Percentiles rank a stretch among this genome's conserved stretches.
Evolutionary conservation across 1,140 invertebrate genomes (phyloP).

Genomic region (Macrobrachium nipponense): DNA sequence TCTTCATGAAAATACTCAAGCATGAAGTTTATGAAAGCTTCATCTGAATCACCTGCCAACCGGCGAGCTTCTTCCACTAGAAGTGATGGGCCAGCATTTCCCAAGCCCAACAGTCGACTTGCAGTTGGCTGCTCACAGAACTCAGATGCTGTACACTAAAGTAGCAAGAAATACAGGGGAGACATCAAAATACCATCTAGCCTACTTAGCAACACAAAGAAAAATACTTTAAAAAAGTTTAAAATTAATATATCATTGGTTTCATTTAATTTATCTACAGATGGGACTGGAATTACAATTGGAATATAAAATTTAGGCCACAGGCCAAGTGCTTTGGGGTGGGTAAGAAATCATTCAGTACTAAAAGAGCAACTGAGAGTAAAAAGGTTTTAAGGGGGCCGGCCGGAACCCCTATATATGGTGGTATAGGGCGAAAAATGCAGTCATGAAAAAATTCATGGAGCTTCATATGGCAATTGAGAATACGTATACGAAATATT

Average conservation of each 20-base stretch:
- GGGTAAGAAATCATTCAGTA: no score
- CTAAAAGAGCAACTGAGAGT: no score
- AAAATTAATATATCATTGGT: slow-evolving; percentile 12
- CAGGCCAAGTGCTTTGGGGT: no score
- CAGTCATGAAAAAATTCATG: no score
- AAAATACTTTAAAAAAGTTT: no score
- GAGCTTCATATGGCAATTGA: no score
- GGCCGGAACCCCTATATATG: no score
- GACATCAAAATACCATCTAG: not conserved
- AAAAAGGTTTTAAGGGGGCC: no score
- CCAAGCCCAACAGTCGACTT: slow-evolving; percentile 73
- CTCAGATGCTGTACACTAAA: slow-evolving; percentile 69
- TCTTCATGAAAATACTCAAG: slow-evolving; percentile 30
- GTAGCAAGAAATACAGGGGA: not conserved
- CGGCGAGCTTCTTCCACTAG: slow-evolving; percentile 69
- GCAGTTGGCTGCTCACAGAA: slow-evolving; percentile 73
- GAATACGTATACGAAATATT: no score
- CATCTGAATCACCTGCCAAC: slow-evolving; percentile 16
- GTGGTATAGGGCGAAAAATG: no score
- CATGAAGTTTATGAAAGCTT: slow-evolving; percentile 36
- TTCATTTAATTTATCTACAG: slow-evolving; percentile 5
- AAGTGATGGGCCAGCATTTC: slow-evolving; percentile 68
- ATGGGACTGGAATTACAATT: no score
- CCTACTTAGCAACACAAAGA: slow-evolving; percentile 55
- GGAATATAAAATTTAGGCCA: no score